Percentiles rank a stretch among this genome's conserved stretches.
phyloP scores from a whole-genome alignment of 1,140 invertebrate genomes.

The Lepidurus packardi region DNA sequence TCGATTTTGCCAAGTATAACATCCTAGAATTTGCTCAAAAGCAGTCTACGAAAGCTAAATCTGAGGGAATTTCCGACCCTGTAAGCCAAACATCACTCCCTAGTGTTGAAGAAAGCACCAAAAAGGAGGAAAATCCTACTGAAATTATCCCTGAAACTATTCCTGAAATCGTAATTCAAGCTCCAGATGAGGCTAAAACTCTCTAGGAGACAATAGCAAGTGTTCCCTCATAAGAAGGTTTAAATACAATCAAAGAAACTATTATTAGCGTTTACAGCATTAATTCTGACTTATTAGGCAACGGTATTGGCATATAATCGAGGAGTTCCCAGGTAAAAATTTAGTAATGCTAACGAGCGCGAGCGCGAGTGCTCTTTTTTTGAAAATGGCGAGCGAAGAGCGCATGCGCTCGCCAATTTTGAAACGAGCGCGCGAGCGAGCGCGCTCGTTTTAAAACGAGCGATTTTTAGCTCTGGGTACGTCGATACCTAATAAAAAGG shows the following conservation, averaged over 20 bases:
- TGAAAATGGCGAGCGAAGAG: too few species aligned
- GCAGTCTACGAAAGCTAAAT: conserved; percentile 16
- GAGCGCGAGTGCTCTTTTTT: too few species aligned
- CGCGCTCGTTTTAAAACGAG: too few species aligned
- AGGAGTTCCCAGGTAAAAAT: too few species aligned
- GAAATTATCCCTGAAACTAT: conserved; percentile 1
- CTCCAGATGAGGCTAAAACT: neutral
- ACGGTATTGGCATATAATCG: conserved; percentile 27
- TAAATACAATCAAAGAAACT: conserved; percentile 24
- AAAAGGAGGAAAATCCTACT: neutral
- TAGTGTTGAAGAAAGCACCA: neutral
- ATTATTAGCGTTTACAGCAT: neutral
- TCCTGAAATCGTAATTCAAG: neutral
- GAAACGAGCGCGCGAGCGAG: too few species aligned
- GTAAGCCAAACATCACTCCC: neutral
- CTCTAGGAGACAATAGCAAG: neutral
- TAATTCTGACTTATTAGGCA: conserved; percentile 15
- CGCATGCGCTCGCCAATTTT: too few species aligned
- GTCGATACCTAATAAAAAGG: too few species aligned
- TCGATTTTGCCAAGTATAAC: conserved; percentile 64
- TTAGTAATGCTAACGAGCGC: too few species aligned
- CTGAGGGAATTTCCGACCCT: neutral
- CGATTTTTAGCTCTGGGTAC: too few species aligned
- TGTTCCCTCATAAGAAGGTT: conserved; percentile 28
- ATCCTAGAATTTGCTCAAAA: conserved; percentile 48